Evolutionary conservation across 1,140 invertebrate species (phyloP).

Genomic region (Brachionus koreanus): DNA sequence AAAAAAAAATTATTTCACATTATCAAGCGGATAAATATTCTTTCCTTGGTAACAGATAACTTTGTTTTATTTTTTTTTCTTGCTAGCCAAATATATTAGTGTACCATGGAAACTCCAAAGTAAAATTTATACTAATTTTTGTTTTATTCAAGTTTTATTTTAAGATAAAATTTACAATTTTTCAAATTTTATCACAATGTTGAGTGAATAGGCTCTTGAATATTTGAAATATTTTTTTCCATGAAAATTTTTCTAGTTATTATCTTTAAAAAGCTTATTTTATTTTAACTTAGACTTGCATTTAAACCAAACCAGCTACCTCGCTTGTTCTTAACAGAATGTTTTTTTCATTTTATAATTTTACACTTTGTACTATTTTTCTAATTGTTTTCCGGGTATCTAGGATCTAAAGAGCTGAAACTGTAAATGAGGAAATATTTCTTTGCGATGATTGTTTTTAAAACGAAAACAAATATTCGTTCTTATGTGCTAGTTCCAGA

Average conservation of each 20-base stretch:
- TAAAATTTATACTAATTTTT: background rate
- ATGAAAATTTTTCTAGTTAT: background rate
- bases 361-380: background rate
- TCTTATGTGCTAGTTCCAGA: background rate
- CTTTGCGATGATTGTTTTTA: background rate
- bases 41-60: background rate
- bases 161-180: slow-evolving; percentile 11
- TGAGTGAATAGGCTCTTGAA: background rate
- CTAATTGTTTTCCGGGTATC: background rate
- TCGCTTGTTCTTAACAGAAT: background rate
- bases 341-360: background rate
- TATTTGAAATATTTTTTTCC: background rate
- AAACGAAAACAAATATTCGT: background rate
- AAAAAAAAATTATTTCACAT: background rate
- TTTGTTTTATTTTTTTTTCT: background rate
- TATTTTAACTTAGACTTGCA: background rate
- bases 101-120: background rate
- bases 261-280: background rate
- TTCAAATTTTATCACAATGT: background rate
- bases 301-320: background rate
- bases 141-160: background rate
- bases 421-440: background rate
- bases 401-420: background rate
- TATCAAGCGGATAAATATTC: background rate
- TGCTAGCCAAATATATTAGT: background rate